Evolutionary conservation across 2,888 invertebrate genomes (phyloP).

Genomic region (Aporophyla nigra): DNA sequence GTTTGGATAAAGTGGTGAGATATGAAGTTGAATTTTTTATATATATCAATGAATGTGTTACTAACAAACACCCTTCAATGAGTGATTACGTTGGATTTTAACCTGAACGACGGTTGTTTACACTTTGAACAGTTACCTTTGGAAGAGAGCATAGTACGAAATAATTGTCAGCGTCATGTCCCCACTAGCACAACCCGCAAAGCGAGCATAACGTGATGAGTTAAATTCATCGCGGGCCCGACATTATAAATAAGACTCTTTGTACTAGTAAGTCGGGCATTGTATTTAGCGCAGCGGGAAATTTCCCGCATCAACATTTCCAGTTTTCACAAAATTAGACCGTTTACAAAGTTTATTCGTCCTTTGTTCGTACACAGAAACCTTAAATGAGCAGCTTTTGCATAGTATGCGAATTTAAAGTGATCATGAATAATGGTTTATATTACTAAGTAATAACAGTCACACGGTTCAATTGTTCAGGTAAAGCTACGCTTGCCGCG

Average conservation of each 20-base stretch:
- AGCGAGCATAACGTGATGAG: constrained; percentile 53
- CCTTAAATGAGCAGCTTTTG: constrained; percentile 56
- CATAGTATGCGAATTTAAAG: constrained; percentile 17
- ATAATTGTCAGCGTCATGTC: constrained; percentile 53
- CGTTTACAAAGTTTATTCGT: constrained; percentile 53
- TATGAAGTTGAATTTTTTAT: neutral
- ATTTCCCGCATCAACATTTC: constrained; percentile 64
- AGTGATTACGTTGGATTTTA: neutral
- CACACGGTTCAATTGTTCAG: too few species aligned
- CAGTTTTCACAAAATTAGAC: constrained; percentile 67
- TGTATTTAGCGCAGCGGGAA: constrained; percentile 69
- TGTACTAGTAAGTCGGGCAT: constrained; percentile 61
- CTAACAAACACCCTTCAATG: neutral
- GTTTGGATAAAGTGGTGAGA: neutral
- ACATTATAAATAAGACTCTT: constrained; percentile 65
- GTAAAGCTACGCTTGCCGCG: too few species aligned
- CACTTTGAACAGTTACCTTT: neutral
- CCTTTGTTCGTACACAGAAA: constrained; percentile 53
- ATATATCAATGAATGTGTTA: neutral
- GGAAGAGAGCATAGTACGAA: neutral
- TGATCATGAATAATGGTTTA: constrained; percentile 29
- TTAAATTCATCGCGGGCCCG: constrained; percentile 59
- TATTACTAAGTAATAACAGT: too few species aligned
- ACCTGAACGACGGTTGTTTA: too few species aligned
- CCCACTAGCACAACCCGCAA: constrained; percentile 45